Conservation (phyloP, 2,797 vertebrate genomes). For the Gallinago nigripennis region DNA sequence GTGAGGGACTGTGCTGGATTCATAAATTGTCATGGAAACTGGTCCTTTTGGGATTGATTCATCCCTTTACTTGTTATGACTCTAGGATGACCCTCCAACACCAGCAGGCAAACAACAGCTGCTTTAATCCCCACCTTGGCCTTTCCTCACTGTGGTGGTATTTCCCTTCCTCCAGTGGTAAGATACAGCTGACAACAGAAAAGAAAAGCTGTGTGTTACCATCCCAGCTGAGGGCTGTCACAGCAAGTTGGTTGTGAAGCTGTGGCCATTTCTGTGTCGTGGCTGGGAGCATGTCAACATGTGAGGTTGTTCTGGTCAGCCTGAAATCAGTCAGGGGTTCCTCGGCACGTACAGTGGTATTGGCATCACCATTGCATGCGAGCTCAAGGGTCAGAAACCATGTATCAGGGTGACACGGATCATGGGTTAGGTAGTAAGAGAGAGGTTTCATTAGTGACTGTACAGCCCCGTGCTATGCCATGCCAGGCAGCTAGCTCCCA, state of each 20-base stretch:
- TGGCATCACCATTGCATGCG: accelerated
- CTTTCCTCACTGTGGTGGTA: accelerated
- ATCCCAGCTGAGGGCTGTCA: background rate
- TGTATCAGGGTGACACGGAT: background rate
- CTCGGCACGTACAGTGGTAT: accelerated
- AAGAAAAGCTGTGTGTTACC: background rate
- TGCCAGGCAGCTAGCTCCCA: background rate
- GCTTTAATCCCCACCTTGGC: background rate
- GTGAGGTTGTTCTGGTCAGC: background rate
- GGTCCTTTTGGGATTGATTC: background rate
- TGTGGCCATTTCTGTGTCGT: accelerated
- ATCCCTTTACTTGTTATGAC: background rate
- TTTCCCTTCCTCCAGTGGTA: background rate
- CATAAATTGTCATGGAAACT: background rate
- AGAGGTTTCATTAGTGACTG: background rate
- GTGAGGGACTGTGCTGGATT: accelerated
- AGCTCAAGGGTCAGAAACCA: accelerated
- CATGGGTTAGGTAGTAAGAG: background rate
- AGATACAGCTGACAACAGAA: background rate
- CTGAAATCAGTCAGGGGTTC: background rate
- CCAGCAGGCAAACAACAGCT: background rate
- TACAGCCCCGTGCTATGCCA: accelerated
- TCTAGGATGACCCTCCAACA: background rate
- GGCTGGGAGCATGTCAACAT: background rate
- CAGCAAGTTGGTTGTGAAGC: background rate